Evolutionary conservation across 2,888 invertebrate species (phyloP).

Genomic region (Temnothorax rugatulus): DNA sequence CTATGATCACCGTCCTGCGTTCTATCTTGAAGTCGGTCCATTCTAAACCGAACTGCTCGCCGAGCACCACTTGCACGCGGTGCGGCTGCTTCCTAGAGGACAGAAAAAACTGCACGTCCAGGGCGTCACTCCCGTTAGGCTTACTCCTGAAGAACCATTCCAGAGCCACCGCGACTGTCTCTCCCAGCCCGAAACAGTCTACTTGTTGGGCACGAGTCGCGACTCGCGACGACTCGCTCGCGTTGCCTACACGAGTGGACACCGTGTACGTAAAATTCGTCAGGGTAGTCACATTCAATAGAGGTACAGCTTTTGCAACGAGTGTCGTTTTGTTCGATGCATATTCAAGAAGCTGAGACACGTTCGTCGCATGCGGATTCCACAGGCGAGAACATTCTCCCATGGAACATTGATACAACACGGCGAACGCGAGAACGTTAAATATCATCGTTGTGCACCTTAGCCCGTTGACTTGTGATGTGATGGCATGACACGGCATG

Average conservation of each 20-base stretch:
- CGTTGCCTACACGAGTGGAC: background rate
- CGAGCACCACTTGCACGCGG: conserved; percentile 86
- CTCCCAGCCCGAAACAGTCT: conserved; percentile 88
- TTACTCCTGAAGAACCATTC: conserved; percentile 86
- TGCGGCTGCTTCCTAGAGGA: conserved; percentile 85
- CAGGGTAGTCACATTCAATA: conserved; percentile 10
- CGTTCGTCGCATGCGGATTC: no score
- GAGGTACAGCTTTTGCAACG: background rate
- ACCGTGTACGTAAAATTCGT: conserved; percentile 59
- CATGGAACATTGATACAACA: background rate
- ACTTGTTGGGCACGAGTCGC: no score
- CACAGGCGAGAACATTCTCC: background rate
- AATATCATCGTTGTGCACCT: background rate
- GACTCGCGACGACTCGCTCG: background rate
- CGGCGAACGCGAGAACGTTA: background rate
- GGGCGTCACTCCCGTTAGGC: conserved; percentile 85
- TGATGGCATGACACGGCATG: background rate
- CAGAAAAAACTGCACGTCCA: conserved; percentile 87
- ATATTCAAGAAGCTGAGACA: background rate
- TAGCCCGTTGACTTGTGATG: background rate
- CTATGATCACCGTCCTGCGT: conserved; percentile 88
- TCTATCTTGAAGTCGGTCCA: conserved; percentile 88
- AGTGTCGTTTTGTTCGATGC: background rate
- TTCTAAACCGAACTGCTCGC: conserved; percentile 87
- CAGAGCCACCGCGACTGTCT: conserved; percentile 82